Percentiles rank a stretch among this genome's conserved stretches.
These are phyloP conservation scores for Agriopis aurantiaria DNA, from an alignment of 2,888 invertebrate genomes.

Conservation along the genomic window DNA sequence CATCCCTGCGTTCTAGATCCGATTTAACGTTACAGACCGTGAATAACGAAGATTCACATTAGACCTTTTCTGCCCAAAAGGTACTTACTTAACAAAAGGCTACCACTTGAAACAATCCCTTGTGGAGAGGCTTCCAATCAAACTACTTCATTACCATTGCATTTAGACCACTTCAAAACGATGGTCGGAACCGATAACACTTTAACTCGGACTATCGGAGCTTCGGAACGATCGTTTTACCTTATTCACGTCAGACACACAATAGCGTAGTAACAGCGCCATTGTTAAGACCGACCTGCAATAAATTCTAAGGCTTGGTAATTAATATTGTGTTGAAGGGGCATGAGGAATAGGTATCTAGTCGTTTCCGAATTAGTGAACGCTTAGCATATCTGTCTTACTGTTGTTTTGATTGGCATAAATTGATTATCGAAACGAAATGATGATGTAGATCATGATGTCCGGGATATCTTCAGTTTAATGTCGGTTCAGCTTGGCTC, in stretches of 20 bases:
- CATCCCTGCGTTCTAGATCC: constrained; percentile 1
- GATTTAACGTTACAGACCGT: neutral
- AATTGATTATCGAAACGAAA: too few relatives aligned
- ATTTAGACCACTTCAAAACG: constrained; percentile 25
- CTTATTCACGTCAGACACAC: constrained; percentile 32
- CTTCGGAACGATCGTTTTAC: constrained; percentile 26
- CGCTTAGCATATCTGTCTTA: neutral
- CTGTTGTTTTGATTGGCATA: too few relatives aligned
- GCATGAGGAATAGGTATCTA: neutral
- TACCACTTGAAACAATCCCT: constrained; percentile 1
- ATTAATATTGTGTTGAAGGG: constrained; percentile 19
- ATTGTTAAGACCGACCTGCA: constrained; percentile 23
- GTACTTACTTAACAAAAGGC: constrained; percentile 1
- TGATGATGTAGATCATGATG: too few relatives aligned
- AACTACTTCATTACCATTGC: constrained; percentile 18
- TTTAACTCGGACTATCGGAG: constrained; percentile 18
- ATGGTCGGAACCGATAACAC: constrained; percentile 16
- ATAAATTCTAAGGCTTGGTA: constrained; percentile 23
- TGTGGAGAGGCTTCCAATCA: constrained; percentile 1
- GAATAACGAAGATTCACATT: constrained; percentile 4
- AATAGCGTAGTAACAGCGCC: constrained; percentile 25
- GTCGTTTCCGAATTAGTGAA: neutral
- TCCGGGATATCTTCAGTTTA: too few relatives aligned
- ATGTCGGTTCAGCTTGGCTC: too few relatives aligned
- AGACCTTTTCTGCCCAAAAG: constrained; percentile 2